phyloP scores from a whole-genome alignment of 1,140 invertebrate species.

The Oreohelix idahoensis region DNA sequence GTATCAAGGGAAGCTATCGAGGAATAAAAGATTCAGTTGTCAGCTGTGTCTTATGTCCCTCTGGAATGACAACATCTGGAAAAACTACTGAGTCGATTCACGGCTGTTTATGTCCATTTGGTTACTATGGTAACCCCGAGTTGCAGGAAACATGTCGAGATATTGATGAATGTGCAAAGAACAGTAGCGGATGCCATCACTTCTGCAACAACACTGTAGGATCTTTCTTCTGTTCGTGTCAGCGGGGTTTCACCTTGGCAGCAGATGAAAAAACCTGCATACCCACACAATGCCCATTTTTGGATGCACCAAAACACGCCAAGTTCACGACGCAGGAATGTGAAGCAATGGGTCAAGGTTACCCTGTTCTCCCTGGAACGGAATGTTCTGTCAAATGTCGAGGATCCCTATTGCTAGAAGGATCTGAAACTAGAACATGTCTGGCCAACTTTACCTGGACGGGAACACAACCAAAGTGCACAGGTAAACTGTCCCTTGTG shows the following conservation, averaged over 20 bases:
- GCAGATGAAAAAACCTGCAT: constrained; percentile 41
- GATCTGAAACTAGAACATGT: constrained; percentile 35
- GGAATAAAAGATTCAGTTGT: constrained; percentile 3
- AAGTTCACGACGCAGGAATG: constrained; percentile 23
- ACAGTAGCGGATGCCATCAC: constrained; percentile 71
- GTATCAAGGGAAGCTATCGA: constrained; percentile 25
- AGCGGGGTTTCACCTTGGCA: constrained; percentile 33
- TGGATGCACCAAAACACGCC: constrained; percentile 11
- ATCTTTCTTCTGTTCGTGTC: constrained; percentile 56
- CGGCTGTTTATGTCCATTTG: constrained; percentile 28
- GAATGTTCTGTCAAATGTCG: constrained; percentile 39
- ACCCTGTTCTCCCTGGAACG: constrained; percentile 31
- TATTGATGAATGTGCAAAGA: constrained; percentile 66
- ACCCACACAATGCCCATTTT: constrained; percentile 19
- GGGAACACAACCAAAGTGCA: constrained; percentile 19
- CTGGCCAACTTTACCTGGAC: constrained; percentile 37
- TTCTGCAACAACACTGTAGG: constrained; percentile 57
- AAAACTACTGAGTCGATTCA: constrained; percentile 9
- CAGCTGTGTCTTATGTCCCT: constrained; percentile 16
- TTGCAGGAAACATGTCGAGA: constrained; percentile 44
- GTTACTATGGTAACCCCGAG: constrained; percentile 36
- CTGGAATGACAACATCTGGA: constrained; percentile 21
- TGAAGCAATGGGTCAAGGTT: neutral
- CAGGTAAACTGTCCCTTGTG: constrained; percentile 16
- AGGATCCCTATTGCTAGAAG: constrained; percentile 6